Evolutionary conservation across 2,888 invertebrate genomes (phyloP), one percentile per base, ranked within the genome.

Genomic region (Cryptocheilus praepositus): DNA sequence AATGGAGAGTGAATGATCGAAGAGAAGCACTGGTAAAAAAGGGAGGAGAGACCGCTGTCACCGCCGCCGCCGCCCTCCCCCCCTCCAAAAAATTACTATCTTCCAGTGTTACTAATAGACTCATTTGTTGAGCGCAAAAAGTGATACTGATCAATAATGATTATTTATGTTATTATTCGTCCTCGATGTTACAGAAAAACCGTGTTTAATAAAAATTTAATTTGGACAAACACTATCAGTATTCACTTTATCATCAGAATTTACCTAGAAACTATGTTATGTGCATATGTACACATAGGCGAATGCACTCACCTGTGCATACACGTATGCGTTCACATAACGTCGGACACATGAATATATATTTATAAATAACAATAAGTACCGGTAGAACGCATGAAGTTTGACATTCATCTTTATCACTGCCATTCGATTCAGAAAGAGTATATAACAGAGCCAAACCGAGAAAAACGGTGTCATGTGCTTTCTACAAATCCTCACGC

Each of bases 191-290:
- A 88, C 86, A 85, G 86, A 86, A 86, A 79, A 83, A 86, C 76
- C 86, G 85, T 88, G 86, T 88, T 88, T 87, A 88, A 88, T 88
- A 88, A 88, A 88, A 88, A 85, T 87, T 88, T 88, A 85, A 88
- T 88, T 88, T 88, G 86, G 86, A 87, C 86, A 87, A 87, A 86
- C 80, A 79, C 70, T 71, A 77, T 76, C 68, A 65, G 70, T 67
- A 70, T 59, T 77, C 66, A 77, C 74, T 77, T 71, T 68, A 73
- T 66, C 77, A 71, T 71, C 60, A 58, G 54, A 67, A 60, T 60
- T 61, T 71, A 69, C 69, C 72, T 74, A 63, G 44, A 56, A 18
- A 52, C 36, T 22, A 52, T 52, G 28, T 28, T 45, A 15, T 5
- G 28, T 55, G 28, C 8, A 22, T 25, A n/a, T n/a, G 46, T 25